Evolutionary conservation across 2,888 invertebrate species (phyloP).

Genomic region (Gnatocerus cornutus): DNA sequence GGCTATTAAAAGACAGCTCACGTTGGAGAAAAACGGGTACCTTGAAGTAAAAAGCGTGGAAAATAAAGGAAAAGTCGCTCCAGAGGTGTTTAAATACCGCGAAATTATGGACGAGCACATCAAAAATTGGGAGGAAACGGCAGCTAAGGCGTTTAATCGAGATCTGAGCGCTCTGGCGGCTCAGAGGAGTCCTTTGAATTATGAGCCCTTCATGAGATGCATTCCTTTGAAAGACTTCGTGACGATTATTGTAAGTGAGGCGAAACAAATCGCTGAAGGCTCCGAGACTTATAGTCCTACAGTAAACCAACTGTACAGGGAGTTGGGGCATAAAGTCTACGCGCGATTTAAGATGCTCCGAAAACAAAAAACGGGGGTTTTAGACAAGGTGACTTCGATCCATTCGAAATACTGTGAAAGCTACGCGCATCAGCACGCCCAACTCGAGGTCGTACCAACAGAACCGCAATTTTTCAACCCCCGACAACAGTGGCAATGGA

Average conservation of each 20-base stretch:
- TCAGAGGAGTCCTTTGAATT: constrained; percentile 67
- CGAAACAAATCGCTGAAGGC: constrained; percentile 80
- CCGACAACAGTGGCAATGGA: constrained; percentile 83
- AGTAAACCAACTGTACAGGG: constrained; percentile 77
- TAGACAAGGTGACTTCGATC: constrained; percentile 74
- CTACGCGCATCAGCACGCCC: constrained; percentile 58
- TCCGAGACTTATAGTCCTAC: constrained; percentile 88
- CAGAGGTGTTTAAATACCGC: constrained; percentile 66
- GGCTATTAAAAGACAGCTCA: constrained; percentile 78
- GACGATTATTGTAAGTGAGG: constrained; percentile 80
- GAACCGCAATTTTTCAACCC: constrained; percentile 71
- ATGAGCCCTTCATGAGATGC: constrained; percentile 66
- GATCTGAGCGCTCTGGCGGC: constrained; percentile 80
- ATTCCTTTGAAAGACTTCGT: constrained; percentile 72
- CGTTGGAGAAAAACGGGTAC: constrained; percentile 79
- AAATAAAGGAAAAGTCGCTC: constrained; percentile 56
- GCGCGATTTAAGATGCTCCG: constrained; percentile 79
- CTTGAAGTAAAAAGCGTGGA: constrained; percentile 67
- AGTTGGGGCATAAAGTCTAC: constrained; percentile 81
- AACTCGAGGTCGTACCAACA: constrained; percentile 61
- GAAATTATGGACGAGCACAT: constrained; percentile 77
- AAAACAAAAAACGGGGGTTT: constrained; percentile 78
- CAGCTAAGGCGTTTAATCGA: constrained; percentile 78
- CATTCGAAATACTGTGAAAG: constrained; percentile 66
- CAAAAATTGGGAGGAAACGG: constrained; percentile 78